Conservation (phyloP, 2,113 vertebrate genomes). For the Podarcis muralis region DNA sequence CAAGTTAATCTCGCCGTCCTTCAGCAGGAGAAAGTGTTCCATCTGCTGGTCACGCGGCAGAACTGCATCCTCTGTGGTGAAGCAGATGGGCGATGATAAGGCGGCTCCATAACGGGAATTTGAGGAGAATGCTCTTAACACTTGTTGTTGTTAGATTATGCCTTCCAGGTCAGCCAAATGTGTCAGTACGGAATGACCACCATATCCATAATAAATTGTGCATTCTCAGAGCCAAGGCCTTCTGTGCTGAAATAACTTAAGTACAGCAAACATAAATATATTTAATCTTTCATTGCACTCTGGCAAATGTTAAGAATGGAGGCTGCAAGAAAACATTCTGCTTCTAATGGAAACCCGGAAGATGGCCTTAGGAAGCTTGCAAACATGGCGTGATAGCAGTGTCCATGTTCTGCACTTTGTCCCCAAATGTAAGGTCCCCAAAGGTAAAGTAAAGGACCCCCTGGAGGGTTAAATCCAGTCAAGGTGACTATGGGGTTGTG, state of each 20-base stretch:
- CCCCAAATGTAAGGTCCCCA: too few species aligned
- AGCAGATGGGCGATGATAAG: neutral
- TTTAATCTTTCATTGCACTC: neutral
- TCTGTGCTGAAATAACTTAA: accelerated
- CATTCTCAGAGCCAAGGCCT: neutral
- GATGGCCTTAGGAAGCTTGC: neutral
- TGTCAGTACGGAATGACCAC: accelerated
- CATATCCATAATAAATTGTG: accelerated
- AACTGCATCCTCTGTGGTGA: conserved; percentile 17
- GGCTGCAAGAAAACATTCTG: neutral
- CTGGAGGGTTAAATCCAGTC: too few species aligned
- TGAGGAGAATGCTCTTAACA: accelerated
- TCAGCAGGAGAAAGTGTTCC: conserved; percentile 63
- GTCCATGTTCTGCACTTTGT: too few species aligned
- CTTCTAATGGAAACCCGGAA: neutral
- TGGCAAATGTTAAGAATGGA: accelerated
- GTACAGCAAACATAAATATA: accelerated
- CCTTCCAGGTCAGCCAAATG: accelerated
- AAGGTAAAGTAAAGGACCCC: too few species aligned
- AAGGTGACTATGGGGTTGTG: too few species aligned
- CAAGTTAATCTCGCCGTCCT: neutral
- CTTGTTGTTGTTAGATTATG: accelerated
- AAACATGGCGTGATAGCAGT: neutral
- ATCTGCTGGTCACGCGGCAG: conserved; percentile 69
- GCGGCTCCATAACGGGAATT: neutral